These are phyloP conservation scores for Resseliella maxima DNA, from an alignment of 2,888 invertebrate species.

Conservation along the genomic window DNA sequence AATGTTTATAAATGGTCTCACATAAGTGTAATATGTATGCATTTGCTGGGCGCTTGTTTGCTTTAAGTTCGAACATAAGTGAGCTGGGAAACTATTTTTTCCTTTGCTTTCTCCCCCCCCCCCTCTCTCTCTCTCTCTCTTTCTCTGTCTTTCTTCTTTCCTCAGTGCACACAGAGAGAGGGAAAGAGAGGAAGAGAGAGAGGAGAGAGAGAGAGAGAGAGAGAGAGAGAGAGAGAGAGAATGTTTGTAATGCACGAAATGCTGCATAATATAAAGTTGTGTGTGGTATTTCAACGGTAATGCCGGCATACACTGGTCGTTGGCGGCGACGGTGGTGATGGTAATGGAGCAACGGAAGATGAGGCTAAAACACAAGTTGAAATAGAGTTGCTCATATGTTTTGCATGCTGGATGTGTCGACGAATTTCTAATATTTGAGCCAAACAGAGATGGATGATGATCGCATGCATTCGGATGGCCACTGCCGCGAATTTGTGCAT, in stretches of 20 bases:
- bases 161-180: background rate
- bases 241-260: conserved; percentile 33
- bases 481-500: conserved; percentile 19
- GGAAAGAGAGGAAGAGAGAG: background rate
- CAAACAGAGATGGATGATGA: background rate
- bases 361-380: conserved; percentile 36
- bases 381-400: conserved; percentile 48
- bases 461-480: conserved; percentile 1
- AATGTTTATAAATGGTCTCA: conserved; percentile 52
- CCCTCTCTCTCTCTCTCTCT: background rate
- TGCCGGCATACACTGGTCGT: background rate
- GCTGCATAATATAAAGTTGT: conserved; percentile 51
- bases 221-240: background rate
- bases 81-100: background rate
- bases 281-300: background rate
- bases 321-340: background rate
- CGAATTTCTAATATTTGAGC: background rate
- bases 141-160: background rate
- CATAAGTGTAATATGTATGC: conserved; percentile 53
- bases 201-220: background rate
- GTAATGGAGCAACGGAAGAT: background rate
- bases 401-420: background rate
- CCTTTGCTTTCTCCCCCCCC: background rate
- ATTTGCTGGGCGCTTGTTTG: conserved; percentile 23
- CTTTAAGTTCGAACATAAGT: conserved; percentile 35